Percentiles rank a stretch among this genome's conserved stretches.
Evolutionary conservation across 2,113 vertebrate species (phyloP).

Genomic region (Maccullochella peelii): DNA sequence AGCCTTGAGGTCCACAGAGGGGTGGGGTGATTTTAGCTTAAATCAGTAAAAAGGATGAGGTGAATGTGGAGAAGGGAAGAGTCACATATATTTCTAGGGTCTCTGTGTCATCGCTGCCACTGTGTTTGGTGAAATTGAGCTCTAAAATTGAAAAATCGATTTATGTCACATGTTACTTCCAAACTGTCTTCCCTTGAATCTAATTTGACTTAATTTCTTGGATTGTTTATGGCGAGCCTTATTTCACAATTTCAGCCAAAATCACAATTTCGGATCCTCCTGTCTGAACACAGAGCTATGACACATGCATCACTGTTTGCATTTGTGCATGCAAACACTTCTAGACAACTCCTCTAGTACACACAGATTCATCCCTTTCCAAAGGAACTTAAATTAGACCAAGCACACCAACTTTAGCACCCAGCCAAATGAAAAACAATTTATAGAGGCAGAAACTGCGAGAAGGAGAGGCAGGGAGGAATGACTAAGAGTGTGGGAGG

Average conservation of each 20-base stretch:
- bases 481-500: conserved; percentile 51
- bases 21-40: conserved; percentile 12
- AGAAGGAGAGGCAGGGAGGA: conserved; percentile 29
- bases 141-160: not conserved
- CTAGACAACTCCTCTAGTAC: conserved; percentile 6
- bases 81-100: not conserved
- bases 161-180: not conserved
- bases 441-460: conserved; percentile 31
- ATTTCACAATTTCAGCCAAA: not conserved
- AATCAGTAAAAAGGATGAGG: conserved; percentile 9
- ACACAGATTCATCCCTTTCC: conserved; percentile 55
- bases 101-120: not conserved
- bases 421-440: conserved; percentile 54
- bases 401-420: conserved; percentile 29
- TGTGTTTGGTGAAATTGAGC: not conserved
- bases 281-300: not conserved
- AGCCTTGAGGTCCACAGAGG: not conserved
- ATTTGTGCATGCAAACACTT: not conserved
- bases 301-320: not conserved
- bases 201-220: not conserved
- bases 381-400: conserved; percentile 57
- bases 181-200: not conserved
- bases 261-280: not conserved
- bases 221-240: not conserved
- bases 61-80: not conserved